Evolutionary conservation across 2,888 invertebrate genomes (phyloP).

Genomic region (Leptopterna dolabrata): DNA sequence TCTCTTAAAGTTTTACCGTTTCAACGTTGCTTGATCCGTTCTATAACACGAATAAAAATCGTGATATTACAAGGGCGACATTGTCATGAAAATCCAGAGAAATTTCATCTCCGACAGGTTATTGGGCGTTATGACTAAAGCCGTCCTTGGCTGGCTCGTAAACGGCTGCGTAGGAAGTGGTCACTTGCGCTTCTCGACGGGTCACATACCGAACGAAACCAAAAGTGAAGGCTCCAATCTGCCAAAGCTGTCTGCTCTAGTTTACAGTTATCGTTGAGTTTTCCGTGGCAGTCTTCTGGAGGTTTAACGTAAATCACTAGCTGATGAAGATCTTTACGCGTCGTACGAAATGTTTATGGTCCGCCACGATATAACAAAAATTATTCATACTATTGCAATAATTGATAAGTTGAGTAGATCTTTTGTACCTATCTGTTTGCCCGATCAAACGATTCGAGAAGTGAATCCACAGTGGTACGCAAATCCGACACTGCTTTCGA

Average conservation of each 20-base stretch:
- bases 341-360: background rate
- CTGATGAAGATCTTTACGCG: background rate
- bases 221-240: background rate
- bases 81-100: background rate
- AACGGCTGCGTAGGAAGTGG: background rate
- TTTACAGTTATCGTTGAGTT: background rate
- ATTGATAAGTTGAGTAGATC: too few relatives aligned
- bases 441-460: too few relatives aligned
- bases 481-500: too few relatives aligned
- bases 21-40: too few relatives aligned
- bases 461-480: too few relatives aligned
- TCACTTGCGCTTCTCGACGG: background rate
- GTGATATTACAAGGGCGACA: too few relatives aligned
- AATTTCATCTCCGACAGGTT: background rate
- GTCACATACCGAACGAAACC: background rate
- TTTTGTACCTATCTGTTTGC: too few relatives aligned
- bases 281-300: background rate
- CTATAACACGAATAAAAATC: too few relatives aligned
- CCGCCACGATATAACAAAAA: background rate
- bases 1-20: too few relatives aligned
- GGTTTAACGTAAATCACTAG: background rate
- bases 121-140: background rate
- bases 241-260: background rate
- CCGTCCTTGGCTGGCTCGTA: background rate
- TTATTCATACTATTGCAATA: too few relatives aligned